These are phyloP conservation scores for Ameiurus melas DNA, from an alignment of 2,113 vertebrate genomes.

Conservation along the genomic window DNA sequence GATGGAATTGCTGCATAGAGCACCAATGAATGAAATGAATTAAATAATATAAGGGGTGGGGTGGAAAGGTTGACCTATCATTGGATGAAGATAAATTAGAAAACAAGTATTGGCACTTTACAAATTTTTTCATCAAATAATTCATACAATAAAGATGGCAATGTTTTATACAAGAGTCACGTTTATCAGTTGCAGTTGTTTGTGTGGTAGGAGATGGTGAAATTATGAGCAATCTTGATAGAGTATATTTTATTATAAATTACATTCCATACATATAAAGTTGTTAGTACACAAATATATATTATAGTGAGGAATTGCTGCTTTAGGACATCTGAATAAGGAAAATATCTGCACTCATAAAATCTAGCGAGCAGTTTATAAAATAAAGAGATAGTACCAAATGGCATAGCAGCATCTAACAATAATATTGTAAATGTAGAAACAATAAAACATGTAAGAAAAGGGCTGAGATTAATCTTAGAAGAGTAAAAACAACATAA, in stretches of 20 bases:
- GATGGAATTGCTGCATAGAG: too few species aligned
- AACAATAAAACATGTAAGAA: constrained; percentile 30
- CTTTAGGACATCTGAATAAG: not conserved
- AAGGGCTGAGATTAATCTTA: constrained; percentile 33
- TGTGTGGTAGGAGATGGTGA: not conserved
- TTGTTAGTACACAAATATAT: constrained; percentile 52
- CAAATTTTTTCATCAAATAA: too few species aligned
- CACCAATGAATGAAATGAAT: too few species aligned
- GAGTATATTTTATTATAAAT: constrained; percentile 54
- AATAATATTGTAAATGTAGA: constrained; percentile 17
- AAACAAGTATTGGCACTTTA: too few species aligned
- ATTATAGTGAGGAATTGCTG: constrained; percentile 11
- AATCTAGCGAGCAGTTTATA: constrained; percentile 24
- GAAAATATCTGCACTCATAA: constrained; percentile 20
- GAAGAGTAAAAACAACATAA: constrained; percentile 46
- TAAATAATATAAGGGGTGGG: too few species aligned
- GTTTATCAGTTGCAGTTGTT: not conserved
- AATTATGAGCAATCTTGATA: not conserved
- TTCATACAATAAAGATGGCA: not conserved
- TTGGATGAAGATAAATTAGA: too few species aligned
- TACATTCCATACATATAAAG: constrained; percentile 41
- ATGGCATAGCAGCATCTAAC: constrained; percentile 36
- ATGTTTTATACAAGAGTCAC: not conserved
- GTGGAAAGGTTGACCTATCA: too few species aligned
- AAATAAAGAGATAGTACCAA: constrained; percentile 8